Evolutionary conservation across 92 coral and sea anemone genomes (phyloP).

Genomic region (Scolanthus callimorphus): DNA sequence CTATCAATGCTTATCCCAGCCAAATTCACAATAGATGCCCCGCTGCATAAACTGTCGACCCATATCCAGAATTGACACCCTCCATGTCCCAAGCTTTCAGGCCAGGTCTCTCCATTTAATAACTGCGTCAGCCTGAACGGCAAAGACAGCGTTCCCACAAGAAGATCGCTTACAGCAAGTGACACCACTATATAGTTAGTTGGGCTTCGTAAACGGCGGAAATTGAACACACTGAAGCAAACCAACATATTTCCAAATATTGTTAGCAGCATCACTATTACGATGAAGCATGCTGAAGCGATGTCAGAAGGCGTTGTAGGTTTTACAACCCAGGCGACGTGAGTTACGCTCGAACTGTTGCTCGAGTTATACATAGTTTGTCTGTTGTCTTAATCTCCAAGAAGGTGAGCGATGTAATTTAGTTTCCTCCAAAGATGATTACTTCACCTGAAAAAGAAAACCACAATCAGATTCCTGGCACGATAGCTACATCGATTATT

Average conservation of each 20-base stretch:
- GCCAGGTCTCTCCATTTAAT: constrained; percentile 64
- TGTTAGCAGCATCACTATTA: constrained; percentile 80
- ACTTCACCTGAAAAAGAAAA: no score
- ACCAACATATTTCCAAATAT: constrained; percentile 89
- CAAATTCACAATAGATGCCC: constrained; percentile 90
- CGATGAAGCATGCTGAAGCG: constrained; percentile 77
- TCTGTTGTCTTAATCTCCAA: no score
- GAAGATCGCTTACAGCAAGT: constrained; percentile 85
- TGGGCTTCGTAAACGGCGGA: constrained; percentile 79
- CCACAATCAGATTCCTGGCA: no score
- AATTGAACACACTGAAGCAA: constrained; percentile 74
- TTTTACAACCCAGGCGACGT: no score
- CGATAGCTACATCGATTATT: no score
- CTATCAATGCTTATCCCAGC: constrained; percentile 88
- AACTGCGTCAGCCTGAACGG: constrained; percentile 88
- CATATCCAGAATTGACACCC: constrained; percentile 95
- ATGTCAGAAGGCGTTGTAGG: no score
- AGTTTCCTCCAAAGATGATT: no score
- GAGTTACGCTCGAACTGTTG: no score
- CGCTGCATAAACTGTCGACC: constrained; percentile 85
- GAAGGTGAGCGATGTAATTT: no score
- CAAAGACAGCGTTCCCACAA: constrained; percentile 75
- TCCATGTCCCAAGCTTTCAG: constrained; percentile 41
- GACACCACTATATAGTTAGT: constrained; percentile 92
- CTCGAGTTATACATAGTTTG: no score